These are phyloP conservation scores for Sceloporus tristichus DNA, from an alignment of 2,113 vertebrate genomes.

Conservation along the genomic window DNA sequence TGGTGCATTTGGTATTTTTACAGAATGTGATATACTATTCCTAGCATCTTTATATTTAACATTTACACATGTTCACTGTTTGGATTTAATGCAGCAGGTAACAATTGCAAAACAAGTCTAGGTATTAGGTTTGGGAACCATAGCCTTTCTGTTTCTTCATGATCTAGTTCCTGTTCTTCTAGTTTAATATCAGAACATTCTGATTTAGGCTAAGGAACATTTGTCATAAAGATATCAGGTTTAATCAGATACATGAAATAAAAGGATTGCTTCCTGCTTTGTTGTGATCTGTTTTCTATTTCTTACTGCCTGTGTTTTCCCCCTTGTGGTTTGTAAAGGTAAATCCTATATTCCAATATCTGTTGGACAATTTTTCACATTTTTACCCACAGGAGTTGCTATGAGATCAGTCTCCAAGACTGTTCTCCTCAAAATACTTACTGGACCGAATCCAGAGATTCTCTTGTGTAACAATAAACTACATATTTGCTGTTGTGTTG, in stretches of 20 bases:
- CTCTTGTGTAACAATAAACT: background rate
- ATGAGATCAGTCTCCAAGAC: background rate
- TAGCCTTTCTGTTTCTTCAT: background rate
- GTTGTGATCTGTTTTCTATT: background rate
- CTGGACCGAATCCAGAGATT: background rate
- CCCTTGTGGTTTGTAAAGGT: background rate
- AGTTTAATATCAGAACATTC: background rate
- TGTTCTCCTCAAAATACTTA: background rate
- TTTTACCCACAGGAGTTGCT: background rate
- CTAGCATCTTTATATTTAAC: background rate
- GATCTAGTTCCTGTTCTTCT: background rate
- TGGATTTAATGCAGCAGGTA: too few relatives aligned
- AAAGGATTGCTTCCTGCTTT: background rate
- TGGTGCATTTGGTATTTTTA: background rate
- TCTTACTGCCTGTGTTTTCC: slow-evolving; percentile 12
- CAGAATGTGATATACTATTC: background rate
- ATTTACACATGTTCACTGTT: background rate
- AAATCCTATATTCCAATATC: background rate
- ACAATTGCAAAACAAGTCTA: background rate
- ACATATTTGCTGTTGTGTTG: background rate
- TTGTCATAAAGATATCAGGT: background rate
- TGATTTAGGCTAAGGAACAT: background rate
- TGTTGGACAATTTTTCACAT: background rate
- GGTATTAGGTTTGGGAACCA: background rate
- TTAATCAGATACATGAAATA: background rate